Evolutionary conservation across 2,888 invertebrate genomes (phyloP).

Genomic region (Tinea semifulvella): DNA sequence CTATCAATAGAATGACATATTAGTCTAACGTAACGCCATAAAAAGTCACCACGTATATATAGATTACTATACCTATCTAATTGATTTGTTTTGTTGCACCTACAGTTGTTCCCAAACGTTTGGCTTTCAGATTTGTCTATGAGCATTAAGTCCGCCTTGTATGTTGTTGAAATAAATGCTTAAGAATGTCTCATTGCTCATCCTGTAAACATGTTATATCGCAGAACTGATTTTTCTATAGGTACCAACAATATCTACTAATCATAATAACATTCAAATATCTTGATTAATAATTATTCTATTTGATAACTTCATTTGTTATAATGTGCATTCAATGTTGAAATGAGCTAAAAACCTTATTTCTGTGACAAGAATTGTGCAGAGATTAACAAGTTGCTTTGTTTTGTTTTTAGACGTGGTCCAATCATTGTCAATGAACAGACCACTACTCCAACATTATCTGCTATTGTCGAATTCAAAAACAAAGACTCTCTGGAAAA

Average conservation of each 20-base stretch:
- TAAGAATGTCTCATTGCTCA: too few species aligned
- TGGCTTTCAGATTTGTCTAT: too few species aligned
- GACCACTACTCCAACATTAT: constrained; percentile 67
- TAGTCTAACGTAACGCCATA: too few species aligned
- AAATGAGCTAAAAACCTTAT: neutral
- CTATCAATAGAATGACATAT: too few species aligned
- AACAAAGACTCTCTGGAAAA: constrained; percentile 66
- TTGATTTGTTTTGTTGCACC: too few species aligned
- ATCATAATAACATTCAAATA: constrained; percentile 57
- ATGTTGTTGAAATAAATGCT: too few species aligned
- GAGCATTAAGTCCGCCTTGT: too few species aligned
- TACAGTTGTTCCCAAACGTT: too few species aligned
- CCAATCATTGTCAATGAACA: constrained; percentile 66
- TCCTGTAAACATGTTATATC: neutral
- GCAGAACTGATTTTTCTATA: constrained; percentile 15
- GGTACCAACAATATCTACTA: too few species aligned
- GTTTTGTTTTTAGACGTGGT: constrained; percentile 68
- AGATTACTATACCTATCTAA: too few species aligned
- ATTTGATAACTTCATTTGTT: constrained; percentile 17
- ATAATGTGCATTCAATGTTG: constrained; percentile 23
- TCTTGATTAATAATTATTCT: constrained; percentile 27
- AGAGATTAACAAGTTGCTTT: constrained; percentile 58
- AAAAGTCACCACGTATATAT: too few species aligned
- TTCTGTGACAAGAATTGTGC: constrained; percentile 39
- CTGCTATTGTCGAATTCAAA: constrained; percentile 67